These are phyloP conservation scores for Synanthedon vespiformis DNA, from an alignment of 2,888 invertebrate genomes.

Conservation along the genomic window DNA sequence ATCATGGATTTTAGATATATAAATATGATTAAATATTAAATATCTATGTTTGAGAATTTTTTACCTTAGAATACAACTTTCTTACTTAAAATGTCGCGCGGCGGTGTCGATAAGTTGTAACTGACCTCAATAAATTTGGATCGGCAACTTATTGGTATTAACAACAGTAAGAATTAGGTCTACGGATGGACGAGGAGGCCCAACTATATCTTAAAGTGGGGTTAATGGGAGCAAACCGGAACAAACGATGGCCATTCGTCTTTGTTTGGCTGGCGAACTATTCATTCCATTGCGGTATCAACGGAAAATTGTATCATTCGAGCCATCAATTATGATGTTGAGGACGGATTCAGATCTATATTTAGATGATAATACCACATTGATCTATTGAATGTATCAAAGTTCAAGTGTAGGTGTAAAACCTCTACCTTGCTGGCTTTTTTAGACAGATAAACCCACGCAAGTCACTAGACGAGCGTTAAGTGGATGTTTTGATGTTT, in stretches of 20 bases:
- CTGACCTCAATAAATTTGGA: conserved; percentile 31
- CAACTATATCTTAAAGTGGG: conserved; percentile 36
- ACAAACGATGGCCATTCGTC: conserved; percentile 47
- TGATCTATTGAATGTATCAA: too few relatives aligned
- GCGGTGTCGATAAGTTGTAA: not conserved
- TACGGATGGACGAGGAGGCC: conserved; percentile 23
- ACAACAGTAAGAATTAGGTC: conserved; percentile 24
- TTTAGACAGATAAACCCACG: too few relatives aligned
- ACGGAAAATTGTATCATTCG: not conserved
- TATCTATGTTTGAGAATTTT: too few relatives aligned
- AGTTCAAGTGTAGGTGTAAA: too few relatives aligned
- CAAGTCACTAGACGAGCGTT: too few relatives aligned
- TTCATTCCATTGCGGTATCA: conserved; percentile 1
- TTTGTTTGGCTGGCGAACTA: conserved; percentile 15
- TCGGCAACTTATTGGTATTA: conserved; percentile 36
- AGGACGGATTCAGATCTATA: too few relatives aligned
- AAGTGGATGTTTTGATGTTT: too few relatives aligned
- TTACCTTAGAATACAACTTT: too few relatives aligned
- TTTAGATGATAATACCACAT: too few relatives aligned
- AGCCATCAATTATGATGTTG: too few relatives aligned
- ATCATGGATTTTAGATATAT: not conserved
- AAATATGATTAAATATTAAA: not conserved
- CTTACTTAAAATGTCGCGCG: too few relatives aligned
- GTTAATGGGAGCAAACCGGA: conserved; percentile 52
- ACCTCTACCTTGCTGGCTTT: too few relatives aligned